Base-by-base conservation (phyloP, 2,797 vertebrate genomes). In the Microctenopoma steveboyesi region DNA sequence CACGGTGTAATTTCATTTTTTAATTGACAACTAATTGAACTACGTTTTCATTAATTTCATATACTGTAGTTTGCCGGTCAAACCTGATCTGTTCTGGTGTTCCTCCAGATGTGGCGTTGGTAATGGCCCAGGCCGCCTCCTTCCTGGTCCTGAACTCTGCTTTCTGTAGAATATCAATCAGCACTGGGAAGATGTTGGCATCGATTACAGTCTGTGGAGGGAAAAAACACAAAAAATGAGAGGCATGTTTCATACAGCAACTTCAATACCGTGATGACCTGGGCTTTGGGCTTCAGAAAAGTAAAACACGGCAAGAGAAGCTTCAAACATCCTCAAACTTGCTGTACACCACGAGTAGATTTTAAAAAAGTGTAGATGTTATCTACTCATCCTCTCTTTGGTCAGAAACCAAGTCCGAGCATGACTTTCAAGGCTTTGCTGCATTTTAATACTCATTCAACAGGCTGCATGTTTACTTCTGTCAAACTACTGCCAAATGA, bases 111-210 rank as follows among this genome's bases (percentile, higher is more conserved):
- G 98, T 99, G 30, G 98, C 97, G 0, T 99, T 99, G 18, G 98
- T 99, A 76, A 99, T 98, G n/a, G 96, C 98, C 98, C 98, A 99
- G 0, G 97, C 97, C 0, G 97, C 98, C 86, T 99, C 98, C 83
- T 99, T 99, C 88, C 97, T 95, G 39, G 97, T 99, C 55, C 97
- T 96, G 86, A 99, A 99, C 59, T 99, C 98, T 0, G 98, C 98
- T 82, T 99, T 99, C 92, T 99, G 98, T 69, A 99, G 91, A 78
- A 99, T 98, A 76, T 99, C 98, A 0, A 99, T 99, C 83, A 99
- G 94, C 27, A 99, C 96, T 0, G 98, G 98, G 85, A 99, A 99
- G 61, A 99, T 98, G 91, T 98, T 99, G 82, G 97, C 96, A 72
- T 99, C 97, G 43, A 98, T 98, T 58, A 99, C 98, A 22, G 97